Base-by-base conservation (phyloP, 2,888 invertebrate genomes). In the Ditula angustiorana region DNA sequence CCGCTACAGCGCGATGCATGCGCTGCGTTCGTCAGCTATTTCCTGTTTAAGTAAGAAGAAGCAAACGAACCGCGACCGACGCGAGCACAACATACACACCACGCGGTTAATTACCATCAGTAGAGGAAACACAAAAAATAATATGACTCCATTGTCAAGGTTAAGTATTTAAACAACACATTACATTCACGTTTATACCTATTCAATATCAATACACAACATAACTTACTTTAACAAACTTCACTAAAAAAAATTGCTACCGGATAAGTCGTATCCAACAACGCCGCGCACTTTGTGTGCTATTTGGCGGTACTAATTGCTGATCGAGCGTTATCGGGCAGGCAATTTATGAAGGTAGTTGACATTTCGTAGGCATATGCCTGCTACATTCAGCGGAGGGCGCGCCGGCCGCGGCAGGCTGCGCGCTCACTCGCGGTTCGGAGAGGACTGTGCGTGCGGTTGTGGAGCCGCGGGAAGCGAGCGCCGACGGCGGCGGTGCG, bases 401-500 rank as follows among this genome's bases (percentile, higher is more conserved):
- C 87, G 84, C 87, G 87, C n/a, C 89, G 35, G 52, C 64, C 88
- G 88, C 87, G 79, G 80, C 78, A 88, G 82, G 89, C 90, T 88
- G 88, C 91, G 89, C 90, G 88, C 92, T 90, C 91, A 85, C 84
- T 88, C 87, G 89, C 90, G 90, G 91, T 85, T 88, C 81, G 82
- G 80, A 83, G 88, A 85, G 86, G 80, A 92, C 92, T 92, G 91
- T 87, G 86, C 85, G 82, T 84, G 81, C 73, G 82, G 72, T 5
- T 7, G n/a, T 7, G 24, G 47, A 46, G 47, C 23, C 47, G 35
- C 53, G 21, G 77, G 74, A 46, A 70, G 73, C 74, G 67, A n/a
- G 49, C 8, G 26, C 33, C 52, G 44, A 21, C 49, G 53, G 67
- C 69, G n/a, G n/a, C n/a, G n/a, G n/a, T n/a, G n/a, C n/a, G n/a